A percentile compares a stretch with the other conserved stretches of the same genome.
phyloP scores from a whole-genome alignment of 2,113 vertebrate genomes.

The Rhegmatorhina hoffmannsi region DNA sequence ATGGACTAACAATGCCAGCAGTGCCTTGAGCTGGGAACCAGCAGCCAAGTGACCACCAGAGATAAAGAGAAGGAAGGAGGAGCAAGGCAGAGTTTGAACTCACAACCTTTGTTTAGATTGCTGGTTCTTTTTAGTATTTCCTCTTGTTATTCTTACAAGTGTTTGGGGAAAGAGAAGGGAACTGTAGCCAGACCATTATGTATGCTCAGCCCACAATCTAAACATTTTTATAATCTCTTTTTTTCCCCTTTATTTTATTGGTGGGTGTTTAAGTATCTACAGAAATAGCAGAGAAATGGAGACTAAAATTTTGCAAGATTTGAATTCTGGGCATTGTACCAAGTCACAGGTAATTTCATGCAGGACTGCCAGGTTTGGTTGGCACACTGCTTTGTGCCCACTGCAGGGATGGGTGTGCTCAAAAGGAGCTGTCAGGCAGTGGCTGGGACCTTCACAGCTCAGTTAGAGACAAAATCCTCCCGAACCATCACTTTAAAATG shows the following conservation, averaged over 20 bases:
- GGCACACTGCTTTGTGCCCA: not conserved
- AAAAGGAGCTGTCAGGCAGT: not conserved
- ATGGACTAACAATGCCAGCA: not conserved
- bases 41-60: not conserved
- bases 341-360: conserved; percentile 36
- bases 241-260: not conserved
- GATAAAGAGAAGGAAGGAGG: conserved; percentile 40
- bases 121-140: conserved; percentile 33
- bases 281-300: not conserved
- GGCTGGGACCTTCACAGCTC: not conserved
- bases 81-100: conserved; percentile 39
- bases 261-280: not conserved
- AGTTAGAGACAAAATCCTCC: not conserved
- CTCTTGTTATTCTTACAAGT: conserved; percentile 26
- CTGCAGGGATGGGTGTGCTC: not conserved
- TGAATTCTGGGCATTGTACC: not conserved
- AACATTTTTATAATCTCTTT: not conserved
- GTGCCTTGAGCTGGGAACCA: not conserved
- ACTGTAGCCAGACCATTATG: conserved; percentile 1
- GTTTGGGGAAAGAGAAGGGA: not conserved
- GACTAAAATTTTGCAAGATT: not conserved
- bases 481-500: not conserved
- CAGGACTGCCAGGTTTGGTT: not conserved
- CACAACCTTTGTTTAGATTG: conserved; percentile 22
- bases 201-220: not conserved